These are phyloP conservation scores for Lissocephala sabroskyi DNA, from an alignment of 2,888 invertebrate species.

Conservation along the genomic window DNA sequence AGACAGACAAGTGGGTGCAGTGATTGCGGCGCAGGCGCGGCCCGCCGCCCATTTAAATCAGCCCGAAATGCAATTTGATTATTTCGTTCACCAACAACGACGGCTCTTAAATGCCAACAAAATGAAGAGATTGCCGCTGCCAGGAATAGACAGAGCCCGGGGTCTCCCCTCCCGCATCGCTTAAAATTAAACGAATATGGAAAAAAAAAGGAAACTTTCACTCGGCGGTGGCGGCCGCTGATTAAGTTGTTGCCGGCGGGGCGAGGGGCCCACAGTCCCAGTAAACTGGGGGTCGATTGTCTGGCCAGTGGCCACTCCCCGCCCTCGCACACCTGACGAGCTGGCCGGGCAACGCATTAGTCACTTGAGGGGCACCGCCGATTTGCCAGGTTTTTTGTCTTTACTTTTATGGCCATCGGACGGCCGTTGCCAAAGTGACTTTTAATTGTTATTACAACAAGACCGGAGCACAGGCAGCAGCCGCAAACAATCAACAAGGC, in stretches of 20 bases:
- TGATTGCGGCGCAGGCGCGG: too few relatives aligned
- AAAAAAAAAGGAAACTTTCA: conserved; percentile 54
- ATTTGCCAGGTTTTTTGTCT: conserved; percentile 24
- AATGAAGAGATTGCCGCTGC: too few relatives aligned
- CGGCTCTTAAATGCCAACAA: too few relatives aligned
- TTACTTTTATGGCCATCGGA: too few relatives aligned
- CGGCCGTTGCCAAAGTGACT: conserved; percentile 48
- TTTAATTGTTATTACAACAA: conserved; percentile 47
- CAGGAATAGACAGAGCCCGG: too few relatives aligned
- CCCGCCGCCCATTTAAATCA: conserved; percentile 31
- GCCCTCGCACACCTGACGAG: background rate
- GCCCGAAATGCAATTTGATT: too few relatives aligned
- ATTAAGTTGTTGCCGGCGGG: conserved; percentile 31
- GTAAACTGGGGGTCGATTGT: conserved; percentile 34
- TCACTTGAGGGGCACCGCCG: conserved; percentile 15
- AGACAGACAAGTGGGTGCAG: conserved; percentile 36
- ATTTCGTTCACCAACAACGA: too few relatives aligned
- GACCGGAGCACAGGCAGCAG: too few relatives aligned
- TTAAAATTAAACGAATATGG: conserved; percentile 16
- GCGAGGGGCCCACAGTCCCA: conserved; percentile 10
- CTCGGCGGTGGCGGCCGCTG: conserved; percentile 16
- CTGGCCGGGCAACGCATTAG: conserved; percentile 23
- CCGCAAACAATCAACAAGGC: conserved; percentile 3
- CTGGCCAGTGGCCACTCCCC: conserved; percentile 3
- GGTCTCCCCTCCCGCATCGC: too few relatives aligned